Base-by-base conservation (phyloP, 2,113 vertebrate genomes). In the Percina caprodes region DNA sequence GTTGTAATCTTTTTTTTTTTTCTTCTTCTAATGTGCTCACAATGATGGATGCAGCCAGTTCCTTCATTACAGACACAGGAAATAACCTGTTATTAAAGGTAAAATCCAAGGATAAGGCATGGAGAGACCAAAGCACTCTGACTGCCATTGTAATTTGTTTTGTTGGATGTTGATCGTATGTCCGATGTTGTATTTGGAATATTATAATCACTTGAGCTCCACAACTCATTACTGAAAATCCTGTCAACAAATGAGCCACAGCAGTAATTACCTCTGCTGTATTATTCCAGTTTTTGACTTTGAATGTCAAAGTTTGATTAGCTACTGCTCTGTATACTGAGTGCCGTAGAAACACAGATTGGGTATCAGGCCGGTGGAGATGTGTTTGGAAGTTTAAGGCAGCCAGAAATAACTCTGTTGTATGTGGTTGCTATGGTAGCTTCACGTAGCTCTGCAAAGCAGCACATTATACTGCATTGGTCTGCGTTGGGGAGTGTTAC, bases 391-490 rank as follows among this genome's bases (percentile, higher is more conserved):
- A 85, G 82, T 84, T 84, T 85, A 85, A 89, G 42, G 78, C 58
- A 33, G 75, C 73, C 92, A 90, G 86, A 91, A 92, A 91, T 91
- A 92, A 77, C 87, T 80, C 55, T 60, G 82, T 89, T 89, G 89
- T 89, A 74, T 69, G 87, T 2, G 79, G 89, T 92, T 91, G 85
- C 90, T 74, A 88, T 90, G 87, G 85, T 71, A 88, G 86, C 90
- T 89, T 67, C 85, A 79, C 73, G 74, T 88, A 77, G 74, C 85
- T 49, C 74, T 77, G 79, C 71, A 65, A 71, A 73, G 73, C 83
- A 13, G 75, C 75, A 73, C 72, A 42, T 71, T 66, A 45, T 48
- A 74, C 73, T 52, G 68, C 86, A 63, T 58, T n/a, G 21, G 59
- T 75, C 72, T 72, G n/a, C 52, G 14, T 58, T 26, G 73, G 69